Evolutionary conservation across 2,113 vertebrate species (phyloP).

Genomic region (Antechinus stuartii): DNA sequence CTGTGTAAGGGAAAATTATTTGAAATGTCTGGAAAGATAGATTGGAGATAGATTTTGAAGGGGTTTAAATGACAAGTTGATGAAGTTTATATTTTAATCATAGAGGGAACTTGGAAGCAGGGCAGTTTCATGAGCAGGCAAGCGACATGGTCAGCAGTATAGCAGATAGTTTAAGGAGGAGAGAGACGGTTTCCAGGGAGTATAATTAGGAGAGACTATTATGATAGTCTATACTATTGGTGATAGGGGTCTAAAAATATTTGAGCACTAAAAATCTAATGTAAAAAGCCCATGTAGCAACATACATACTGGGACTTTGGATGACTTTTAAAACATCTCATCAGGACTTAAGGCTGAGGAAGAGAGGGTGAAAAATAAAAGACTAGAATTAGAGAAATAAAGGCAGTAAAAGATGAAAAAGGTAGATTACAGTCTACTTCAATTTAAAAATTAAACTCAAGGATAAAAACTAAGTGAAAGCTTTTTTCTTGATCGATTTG

Average conservation of each 20-base stretch:
- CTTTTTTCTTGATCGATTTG: not conserved
- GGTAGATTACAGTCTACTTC: not conserved
- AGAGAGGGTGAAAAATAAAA: slow-evolving; percentile 31
- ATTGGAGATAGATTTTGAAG: not conserved
- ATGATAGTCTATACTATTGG: not conserved
- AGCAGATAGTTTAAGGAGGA: not conserved
- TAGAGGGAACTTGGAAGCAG: not conserved
- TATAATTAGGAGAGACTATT: not conserved
- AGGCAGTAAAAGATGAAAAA: not conserved
- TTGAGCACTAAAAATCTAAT: not conserved
- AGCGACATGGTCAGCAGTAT: not conserved
- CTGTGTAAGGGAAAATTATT: not conserved
- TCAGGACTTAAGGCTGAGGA: not conserved
- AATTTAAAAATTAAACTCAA: not conserved
- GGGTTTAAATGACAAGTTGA: not conserved
- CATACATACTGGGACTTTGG: not conserved
- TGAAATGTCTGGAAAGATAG: not conserved
- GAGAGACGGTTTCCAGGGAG: not conserved
- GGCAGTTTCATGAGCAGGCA: not conserved
- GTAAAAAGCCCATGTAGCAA: not conserved
- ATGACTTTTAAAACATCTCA: slow-evolving; percentile 28
- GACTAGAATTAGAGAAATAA: not conserved
- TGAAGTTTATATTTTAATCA: not conserved
- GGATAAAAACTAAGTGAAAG: not conserved
- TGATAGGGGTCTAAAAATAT: not conserved